Conservation (phyloP, 2,888 invertebrate genomes). For the Scaeva pyrastri region DNA sequence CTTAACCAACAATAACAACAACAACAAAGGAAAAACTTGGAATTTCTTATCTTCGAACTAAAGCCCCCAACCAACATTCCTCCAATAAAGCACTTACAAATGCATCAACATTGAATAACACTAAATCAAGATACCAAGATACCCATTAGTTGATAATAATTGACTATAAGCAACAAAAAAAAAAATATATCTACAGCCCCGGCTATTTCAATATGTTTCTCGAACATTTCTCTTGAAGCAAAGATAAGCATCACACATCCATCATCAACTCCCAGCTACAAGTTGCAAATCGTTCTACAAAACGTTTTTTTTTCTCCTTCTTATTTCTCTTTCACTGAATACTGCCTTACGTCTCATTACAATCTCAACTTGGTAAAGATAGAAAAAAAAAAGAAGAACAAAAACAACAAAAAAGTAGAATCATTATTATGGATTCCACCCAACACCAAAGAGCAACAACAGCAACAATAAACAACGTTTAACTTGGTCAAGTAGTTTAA, state of each 20-base stretch:
- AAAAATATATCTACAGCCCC: neutral
- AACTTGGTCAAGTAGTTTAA: slow-evolving; percentile 61
- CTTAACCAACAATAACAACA: neutral
- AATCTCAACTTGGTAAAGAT: slow-evolving; percentile 12
- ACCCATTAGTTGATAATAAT: slow-evolving; percentile 69
- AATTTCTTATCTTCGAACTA: slow-evolving; percentile 32
- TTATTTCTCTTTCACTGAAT: neutral
- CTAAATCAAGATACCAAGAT: slow-evolving; percentile 64
- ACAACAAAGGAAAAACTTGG: neutral
- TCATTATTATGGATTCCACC: slow-evolving; percentile 69
- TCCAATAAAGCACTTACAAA: slow-evolving; percentile 45
- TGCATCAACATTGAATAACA: slow-evolving; percentile 45
- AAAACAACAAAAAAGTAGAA: slow-evolving; percentile 37
- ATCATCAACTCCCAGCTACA: slow-evolving; percentile 58
- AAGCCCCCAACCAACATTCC: slow-evolving; percentile 17
- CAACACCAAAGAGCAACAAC: slow-evolving; percentile 21
- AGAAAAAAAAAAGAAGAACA: slow-evolving; percentile 32
- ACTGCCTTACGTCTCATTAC: slow-evolving; percentile 51
- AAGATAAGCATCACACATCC: slow-evolving; percentile 54
- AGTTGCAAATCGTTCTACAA: slow-evolving; percentile 70
- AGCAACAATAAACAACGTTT: slow-evolving; percentile 32
- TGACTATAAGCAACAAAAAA: slow-evolving; percentile 17
- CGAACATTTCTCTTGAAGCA: neutral
- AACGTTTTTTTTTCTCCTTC: slow-evolving; percentile 42
- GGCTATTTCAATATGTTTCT: slow-evolving; percentile 14